Conservation (phyloP, 2,113 vertebrate genomes). For the Elachura formosa region DNA sequence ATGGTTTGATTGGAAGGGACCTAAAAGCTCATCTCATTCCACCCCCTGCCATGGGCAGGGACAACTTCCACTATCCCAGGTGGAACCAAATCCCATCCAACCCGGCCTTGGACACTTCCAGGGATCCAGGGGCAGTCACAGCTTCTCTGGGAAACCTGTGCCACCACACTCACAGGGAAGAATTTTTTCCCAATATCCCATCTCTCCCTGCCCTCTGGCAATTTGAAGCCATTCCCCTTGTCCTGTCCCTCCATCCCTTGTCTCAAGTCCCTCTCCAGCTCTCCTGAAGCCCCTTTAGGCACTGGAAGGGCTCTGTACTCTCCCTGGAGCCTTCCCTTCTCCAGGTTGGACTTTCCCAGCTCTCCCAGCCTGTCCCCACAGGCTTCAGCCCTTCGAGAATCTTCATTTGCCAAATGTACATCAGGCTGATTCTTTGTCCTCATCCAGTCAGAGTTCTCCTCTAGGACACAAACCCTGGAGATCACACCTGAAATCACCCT, state of each 20-base stretch:
- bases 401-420: not conserved
- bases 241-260: fast-evolving
- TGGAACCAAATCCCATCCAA: fast-evolving
- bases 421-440: not conserved
- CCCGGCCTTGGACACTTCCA: not conserved
- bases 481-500: not conserved
- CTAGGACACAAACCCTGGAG: not conserved
- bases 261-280: not conserved
- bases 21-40: fast-evolving
- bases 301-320: fast-evolving
- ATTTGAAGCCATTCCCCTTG: fast-evolving
- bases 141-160: fast-evolving
- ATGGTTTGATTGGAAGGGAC: not conserved
- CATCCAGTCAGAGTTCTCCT: not conserved
- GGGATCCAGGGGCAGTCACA: not conserved
- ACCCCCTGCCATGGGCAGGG: fast-evolving
- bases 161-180: fast-evolving
- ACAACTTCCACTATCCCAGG: fast-evolving
- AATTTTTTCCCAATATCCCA: not conserved
- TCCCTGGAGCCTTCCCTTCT: not conserved
- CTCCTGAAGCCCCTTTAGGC: fast-evolving
- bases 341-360: not conserved
- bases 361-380: not conserved
- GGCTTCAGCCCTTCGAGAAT: not conserved
- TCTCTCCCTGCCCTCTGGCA: fast-evolving